Conservation (phyloP, 2,797 vertebrate species). For the Anableps anableps region DNA sequence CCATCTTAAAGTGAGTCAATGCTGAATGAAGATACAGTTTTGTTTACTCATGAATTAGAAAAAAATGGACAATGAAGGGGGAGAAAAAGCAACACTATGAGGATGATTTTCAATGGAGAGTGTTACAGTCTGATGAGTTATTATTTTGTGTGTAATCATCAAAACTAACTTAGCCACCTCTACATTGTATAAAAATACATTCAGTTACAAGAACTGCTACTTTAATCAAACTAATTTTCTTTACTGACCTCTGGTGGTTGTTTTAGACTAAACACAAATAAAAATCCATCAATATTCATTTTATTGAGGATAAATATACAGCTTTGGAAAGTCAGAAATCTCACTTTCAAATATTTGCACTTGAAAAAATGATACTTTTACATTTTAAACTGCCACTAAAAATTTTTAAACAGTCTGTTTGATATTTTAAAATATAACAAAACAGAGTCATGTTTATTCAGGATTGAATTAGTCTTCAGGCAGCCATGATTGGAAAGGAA, state of each 20-base stretch:
- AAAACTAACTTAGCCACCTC: neutral
- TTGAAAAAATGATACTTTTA: neutral
- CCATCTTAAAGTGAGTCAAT: neutral
- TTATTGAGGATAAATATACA: neutral
- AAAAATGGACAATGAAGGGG: too few species aligned
- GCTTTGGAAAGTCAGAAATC: neutral
- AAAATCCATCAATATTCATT: neutral
- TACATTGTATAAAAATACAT: neutral
- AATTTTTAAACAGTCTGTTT: neutral
- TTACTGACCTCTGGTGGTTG: slow-evolving; percentile 65
- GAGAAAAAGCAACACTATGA: too few species aligned
- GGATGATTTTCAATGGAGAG: neutral
- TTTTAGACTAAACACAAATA: neutral
- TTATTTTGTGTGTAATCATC: neutral
- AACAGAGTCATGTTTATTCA: neutral
- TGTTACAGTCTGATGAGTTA: neutral
- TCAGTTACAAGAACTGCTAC: neutral
- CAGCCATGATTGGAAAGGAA: neutral
- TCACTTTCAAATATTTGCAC: neutral
- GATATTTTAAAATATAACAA: neutral
- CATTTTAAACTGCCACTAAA: neutral
- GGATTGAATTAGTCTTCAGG: neutral
- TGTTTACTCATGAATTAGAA: neutral
- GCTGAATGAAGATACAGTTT: neutral
- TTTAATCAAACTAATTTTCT: slow-evolving; percentile 21